Conservation (phyloP, 2,888 invertebrate genomes). For the Muschampia plurimacula region DNA sequence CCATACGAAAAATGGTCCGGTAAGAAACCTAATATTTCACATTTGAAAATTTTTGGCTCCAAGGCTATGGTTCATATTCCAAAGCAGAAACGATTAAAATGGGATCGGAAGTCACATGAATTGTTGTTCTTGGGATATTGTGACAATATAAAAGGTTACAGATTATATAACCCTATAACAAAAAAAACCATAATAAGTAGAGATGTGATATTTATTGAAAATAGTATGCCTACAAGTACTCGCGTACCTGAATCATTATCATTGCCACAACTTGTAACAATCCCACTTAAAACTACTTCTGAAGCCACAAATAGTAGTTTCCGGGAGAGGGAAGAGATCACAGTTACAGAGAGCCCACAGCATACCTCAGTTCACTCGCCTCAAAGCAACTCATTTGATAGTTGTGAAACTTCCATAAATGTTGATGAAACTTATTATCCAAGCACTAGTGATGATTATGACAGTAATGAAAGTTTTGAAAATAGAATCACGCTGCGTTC, state of each 20-base stretch:
- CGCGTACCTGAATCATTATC: too few relatives aligned
- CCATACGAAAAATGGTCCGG: constrained; percentile 58
- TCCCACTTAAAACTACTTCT: too few relatives aligned
- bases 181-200: constrained; percentile 28
- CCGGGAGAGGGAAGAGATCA: too few relatives aligned
- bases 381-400: constrained; percentile 34
- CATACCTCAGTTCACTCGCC: too few relatives aligned
- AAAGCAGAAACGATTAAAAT: constrained; percentile 54
- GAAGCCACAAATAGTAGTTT: too few relatives aligned
- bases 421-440: constrained; percentile 10
- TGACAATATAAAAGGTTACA: constrained; percentile 47
- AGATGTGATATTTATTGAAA: constrained; percentile 33
- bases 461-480: background rate
- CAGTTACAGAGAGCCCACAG: too few relatives aligned
- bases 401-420: constrained; percentile 31
- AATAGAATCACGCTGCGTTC: background rate
- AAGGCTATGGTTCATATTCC: constrained; percentile 57
- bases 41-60: constrained; percentile 59
- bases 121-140: constrained; percentile 56
- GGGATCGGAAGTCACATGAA: constrained; percentile 52
- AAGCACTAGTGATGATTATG: background rate
- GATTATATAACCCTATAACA: constrained; percentile 23
- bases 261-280: too few relatives aligned
- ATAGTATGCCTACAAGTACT: background rate
- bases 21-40: constrained; percentile 51